A percentile compares a stretch with the other conserved stretches of the same genome.
Conservation (phyloP, 2,888 invertebrate species). For the Psylliodes chrysocephalus region DNA sequence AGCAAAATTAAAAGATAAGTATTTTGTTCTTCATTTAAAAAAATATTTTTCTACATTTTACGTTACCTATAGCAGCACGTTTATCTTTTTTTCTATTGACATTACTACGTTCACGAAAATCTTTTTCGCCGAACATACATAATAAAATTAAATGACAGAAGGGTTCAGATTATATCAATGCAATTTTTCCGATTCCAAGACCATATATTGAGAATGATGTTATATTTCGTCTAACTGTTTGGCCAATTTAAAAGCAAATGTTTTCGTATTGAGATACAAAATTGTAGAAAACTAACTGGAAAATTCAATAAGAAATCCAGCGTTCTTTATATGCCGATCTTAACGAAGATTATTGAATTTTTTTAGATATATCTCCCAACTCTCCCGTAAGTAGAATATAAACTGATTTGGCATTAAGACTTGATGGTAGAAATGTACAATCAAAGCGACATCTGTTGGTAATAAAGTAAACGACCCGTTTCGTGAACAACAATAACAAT, state of each 20-base stretch:
- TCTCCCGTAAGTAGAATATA: slow-evolving; percentile 10
- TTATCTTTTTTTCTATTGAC: too few species aligned
- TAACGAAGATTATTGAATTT: slow-evolving; percentile 17
- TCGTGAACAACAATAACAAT: slow-evolving; percentile 15
- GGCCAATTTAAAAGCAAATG: slow-evolving; percentile 12
- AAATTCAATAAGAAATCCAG: slow-evolving; percentile 13
- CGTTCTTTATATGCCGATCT: slow-evolving; percentile 11
- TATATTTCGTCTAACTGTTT: slow-evolving; percentile 16
- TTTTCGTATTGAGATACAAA: slow-evolving; percentile 4
- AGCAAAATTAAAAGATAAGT: too few species aligned
- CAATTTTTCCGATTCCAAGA: slow-evolving; percentile 15
- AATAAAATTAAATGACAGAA: slow-evolving; percentile 20
- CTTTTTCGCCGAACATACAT: slow-evolving; percentile 28
- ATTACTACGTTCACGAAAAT: slow-evolving; percentile 18
- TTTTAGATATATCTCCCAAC: slow-evolving; percentile 6
- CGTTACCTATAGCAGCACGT: too few species aligned
- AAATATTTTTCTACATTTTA: too few species aligned
- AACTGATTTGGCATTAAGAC: slow-evolving; percentile 14
- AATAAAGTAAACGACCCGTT: slow-evolving; percentile 16
- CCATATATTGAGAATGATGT: slow-evolving; percentile 15
- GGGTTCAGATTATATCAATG: slow-evolving; percentile 17
- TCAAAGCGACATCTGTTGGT: slow-evolving; percentile 18
- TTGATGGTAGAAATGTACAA: slow-evolving; percentile 12
- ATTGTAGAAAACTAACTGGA: slow-evolving; percentile 16
- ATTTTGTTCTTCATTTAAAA: too few species aligned